These are phyloP conservation scores for Hephaestus fuliginosus DNA, from an alignment of 2,797 vertebrate species.

Conservation along the genomic window DNA sequence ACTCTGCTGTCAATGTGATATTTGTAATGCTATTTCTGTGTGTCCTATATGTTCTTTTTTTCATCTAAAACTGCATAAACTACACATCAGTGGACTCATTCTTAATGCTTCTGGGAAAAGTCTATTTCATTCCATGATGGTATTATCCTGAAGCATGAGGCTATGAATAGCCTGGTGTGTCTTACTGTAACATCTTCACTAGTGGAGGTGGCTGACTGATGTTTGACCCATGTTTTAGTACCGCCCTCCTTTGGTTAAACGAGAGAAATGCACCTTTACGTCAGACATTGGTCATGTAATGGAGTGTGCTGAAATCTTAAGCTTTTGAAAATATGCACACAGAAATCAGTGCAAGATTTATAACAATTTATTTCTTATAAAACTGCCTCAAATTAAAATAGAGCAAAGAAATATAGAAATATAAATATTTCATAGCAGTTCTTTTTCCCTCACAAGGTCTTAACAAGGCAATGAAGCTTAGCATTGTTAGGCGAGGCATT, in stretches of 20 bases:
- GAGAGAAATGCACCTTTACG: slow-evolving; percentile 50
- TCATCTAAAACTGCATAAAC: slow-evolving; percentile 47
- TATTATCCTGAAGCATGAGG: slow-evolving; percentile 20
- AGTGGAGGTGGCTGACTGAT: slow-evolving; percentile 16
- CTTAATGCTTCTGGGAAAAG: slow-evolving; percentile 50
- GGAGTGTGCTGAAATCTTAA: background rate
- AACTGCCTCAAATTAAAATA: slow-evolving; percentile 78
- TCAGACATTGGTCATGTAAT: background rate
- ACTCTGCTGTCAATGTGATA: slow-evolving; percentile 29
- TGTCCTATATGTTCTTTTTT: slow-evolving; percentile 25
- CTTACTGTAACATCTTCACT: slow-evolving; percentile 21
- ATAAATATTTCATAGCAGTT: slow-evolving; percentile 72
- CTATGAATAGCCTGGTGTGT: slow-evolving; percentile 39
- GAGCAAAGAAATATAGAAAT: slow-evolving; percentile 78
- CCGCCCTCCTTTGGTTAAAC: slow-evolving; percentile 67
- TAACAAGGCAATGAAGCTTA: slow-evolving; percentile 62
- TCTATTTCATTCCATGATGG: slow-evolving; percentile 40
- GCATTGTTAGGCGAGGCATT: slow-evolving; percentile 28
- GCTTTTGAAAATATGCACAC: slow-evolving; percentile 28
- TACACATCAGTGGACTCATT: slow-evolving; percentile 39
- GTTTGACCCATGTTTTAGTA: slow-evolving; percentile 50
- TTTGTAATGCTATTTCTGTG: slow-evolving; percentile 47
- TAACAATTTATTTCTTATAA: slow-evolving; percentile 82
- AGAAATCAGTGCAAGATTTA: slow-evolving; percentile 58
- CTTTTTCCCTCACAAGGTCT: slow-evolving; percentile 27